phyloP scores from a whole-genome alignment of 2,888 invertebrate species.

The Urechis unicinctus region DNA sequence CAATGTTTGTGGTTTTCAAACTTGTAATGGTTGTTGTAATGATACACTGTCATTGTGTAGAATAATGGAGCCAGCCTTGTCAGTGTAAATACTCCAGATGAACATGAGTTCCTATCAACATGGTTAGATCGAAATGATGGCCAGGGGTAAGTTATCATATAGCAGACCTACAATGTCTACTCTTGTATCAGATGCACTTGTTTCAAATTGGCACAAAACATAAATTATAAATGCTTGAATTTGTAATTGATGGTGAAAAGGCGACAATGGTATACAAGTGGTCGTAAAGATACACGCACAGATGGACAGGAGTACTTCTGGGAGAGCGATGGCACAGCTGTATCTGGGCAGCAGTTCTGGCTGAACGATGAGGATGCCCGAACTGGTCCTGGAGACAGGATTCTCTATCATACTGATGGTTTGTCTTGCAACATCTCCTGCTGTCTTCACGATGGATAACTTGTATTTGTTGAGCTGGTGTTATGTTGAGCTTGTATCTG shows the following conservation, averaged over 20 bases:
- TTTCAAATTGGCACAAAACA: not conserved
- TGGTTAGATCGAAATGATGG: constrained; percentile 64
- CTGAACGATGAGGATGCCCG: constrained; percentile 27
- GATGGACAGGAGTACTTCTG: constrained; percentile 26
- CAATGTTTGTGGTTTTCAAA: not conserved
- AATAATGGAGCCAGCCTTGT: constrained; percentile 60
- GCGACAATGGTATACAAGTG: constrained; percentile 79
- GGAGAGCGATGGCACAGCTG: constrained; percentile 69
- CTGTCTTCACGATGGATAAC: not conserved
- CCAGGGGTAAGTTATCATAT: constrained; percentile 3
- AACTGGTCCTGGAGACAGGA: constrained; percentile 49
- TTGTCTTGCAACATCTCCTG: not conserved
- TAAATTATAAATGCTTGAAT: not conserved
- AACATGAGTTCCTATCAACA: constrained; percentile 79
- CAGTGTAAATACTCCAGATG: constrained; percentile 73
- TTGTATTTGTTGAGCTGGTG: not conserved
- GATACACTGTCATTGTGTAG: constrained; percentile 8
- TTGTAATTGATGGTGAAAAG: constrained; percentile 38
- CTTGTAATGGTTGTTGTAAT: not conserved
- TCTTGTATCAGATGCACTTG: not conserved
- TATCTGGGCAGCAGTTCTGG: constrained; percentile 30
- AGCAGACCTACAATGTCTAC: no score
- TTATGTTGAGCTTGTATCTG: constrained; percentile 2
- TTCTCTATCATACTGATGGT: constrained; percentile 29
- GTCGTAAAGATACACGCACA: constrained; percentile 40